Evolutionary conservation across 92 coral and sea anemone species (phyloP).

Genomic region (Phenganax subtilis): DNA sequence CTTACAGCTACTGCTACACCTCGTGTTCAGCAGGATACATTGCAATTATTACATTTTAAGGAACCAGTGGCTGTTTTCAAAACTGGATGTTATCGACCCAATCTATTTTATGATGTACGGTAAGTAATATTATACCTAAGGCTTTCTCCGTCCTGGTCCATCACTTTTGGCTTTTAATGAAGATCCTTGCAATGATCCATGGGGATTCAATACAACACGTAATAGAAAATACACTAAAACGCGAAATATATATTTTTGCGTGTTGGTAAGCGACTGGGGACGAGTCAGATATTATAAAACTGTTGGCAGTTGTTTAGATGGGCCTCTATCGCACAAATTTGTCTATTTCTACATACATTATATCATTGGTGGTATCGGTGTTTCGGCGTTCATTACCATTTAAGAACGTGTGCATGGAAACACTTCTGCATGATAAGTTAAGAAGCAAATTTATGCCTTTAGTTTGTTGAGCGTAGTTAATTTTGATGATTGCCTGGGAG

Average conservation of each 20-base stretch:
- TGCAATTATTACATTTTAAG: slow-evolving; percentile 56
- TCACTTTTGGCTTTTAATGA: too few species aligned
- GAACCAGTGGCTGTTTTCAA: slow-evolving; percentile 68
- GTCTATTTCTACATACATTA: neutral
- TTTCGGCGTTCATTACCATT: too few species aligned
- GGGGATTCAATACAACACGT: too few species aligned
- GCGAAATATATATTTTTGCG: too few species aligned
- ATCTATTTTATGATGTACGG: slow-evolving; percentile 88
- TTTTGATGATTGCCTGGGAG: too few species aligned
- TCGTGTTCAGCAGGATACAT: slow-evolving; percentile 72
- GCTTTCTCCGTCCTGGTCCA: neutral
- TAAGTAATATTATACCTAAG: slow-evolving; percentile 22
- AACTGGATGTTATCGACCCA: slow-evolving; percentile 71
- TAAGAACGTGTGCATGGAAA: too few species aligned
- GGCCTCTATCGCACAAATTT: neutral
- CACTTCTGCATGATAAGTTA: too few species aligned
- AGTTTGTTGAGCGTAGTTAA: too few species aligned
- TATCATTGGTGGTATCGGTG: too few species aligned
- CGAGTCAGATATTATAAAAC: neutral
- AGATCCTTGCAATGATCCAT: too few species aligned
- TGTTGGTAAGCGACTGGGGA: neutral
- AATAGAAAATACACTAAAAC: too few species aligned
- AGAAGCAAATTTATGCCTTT: too few species aligned
- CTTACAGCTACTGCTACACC: slow-evolving; percentile 97
- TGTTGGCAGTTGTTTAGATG: neutral